Evolutionary conservation across 2,888 invertebrate genomes (phyloP).

Genomic region (Sclerodermus sp.): DNA sequence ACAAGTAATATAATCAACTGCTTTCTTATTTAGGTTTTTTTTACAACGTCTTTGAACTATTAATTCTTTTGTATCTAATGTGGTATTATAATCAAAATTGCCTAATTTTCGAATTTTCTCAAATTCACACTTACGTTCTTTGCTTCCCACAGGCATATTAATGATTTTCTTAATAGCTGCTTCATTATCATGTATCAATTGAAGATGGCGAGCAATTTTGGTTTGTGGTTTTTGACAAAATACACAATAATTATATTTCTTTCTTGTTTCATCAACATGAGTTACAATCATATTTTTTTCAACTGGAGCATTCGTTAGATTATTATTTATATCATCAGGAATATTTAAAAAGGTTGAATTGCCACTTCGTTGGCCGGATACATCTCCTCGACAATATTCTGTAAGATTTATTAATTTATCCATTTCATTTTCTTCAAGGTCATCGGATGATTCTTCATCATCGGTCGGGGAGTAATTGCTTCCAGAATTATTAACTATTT

Average conservation of each 20-base stretch:
- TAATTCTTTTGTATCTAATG: slow-evolving; percentile 2
- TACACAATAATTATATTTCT: slow-evolving; percentile 19
- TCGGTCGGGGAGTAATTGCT: too few relatives aligned
- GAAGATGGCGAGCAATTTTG: slow-evolving; percentile 23
- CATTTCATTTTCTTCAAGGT: too few relatives aligned
- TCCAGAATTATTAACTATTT: too few relatives aligned
- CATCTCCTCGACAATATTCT: too few relatives aligned
- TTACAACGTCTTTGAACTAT: slow-evolving; percentile 8
- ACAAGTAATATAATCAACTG: slow-evolving; percentile 18
- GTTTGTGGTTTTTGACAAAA: slow-evolving; percentile 21
- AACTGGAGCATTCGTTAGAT: too few relatives aligned
- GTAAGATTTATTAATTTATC: too few relatives aligned
- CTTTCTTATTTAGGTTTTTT: slow-evolving; percentile 1
- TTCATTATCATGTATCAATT: slow-evolving; percentile 16
- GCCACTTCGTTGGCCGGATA: too few relatives aligned
- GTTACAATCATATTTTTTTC: too few relatives aligned
- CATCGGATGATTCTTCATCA: too few relatives aligned
- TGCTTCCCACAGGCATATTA: slow-evolving; percentile 4
- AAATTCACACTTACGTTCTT: slow-evolving; percentile 6
- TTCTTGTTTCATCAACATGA: not conserved
- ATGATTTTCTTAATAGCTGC: slow-evolving; percentile 14
- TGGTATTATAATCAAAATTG: slow-evolving; percentile 7
- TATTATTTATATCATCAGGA: too few relatives aligned
- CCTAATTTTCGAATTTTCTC: slow-evolving; percentile 12
- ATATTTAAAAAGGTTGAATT: too few relatives aligned